These are phyloP conservation scores for Callosobruchus maculatus DNA, from an alignment of 2,888 invertebrate species.

Conservation along the genomic window DNA sequence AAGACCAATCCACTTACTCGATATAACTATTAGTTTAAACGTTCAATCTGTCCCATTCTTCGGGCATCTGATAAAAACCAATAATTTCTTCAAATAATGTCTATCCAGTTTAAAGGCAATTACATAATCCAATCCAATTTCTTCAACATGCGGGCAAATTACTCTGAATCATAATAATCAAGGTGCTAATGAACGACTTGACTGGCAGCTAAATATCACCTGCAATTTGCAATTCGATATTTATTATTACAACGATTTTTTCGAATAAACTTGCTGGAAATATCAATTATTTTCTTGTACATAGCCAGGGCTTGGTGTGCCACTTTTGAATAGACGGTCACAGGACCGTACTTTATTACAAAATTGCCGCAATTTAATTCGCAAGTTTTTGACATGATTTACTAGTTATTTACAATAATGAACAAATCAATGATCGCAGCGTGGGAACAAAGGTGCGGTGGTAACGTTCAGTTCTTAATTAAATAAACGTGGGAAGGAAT, in stretches of 20 bases:
- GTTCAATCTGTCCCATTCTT: background rate
- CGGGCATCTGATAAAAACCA: background rate
- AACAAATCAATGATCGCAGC: no score
- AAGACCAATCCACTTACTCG: background rate
- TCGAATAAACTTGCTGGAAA: background rate
- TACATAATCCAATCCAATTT: background rate
- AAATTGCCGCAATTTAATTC: background rate
- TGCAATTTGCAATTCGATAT: background rate
- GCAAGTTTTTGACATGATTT: no score
- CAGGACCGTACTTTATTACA: background rate
- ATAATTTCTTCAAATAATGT: background rate
- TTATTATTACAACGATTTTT: background rate
- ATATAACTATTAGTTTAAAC: background rate
- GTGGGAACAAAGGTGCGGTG: no score
- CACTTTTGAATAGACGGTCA: background rate
- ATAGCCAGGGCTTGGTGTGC: background rate
- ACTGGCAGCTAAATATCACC: background rate
- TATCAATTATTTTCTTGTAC: background rate
- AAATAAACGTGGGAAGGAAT: no score
- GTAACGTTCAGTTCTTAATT: no score
- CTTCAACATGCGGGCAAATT: background rate
- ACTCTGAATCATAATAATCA: background rate
- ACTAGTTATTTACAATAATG: no score
- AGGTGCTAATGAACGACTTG: background rate
- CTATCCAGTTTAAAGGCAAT: background rate